phyloP scores from a whole-genome alignment of 1,140 invertebrate genomes.

The Bombus sibiricus region DNA sequence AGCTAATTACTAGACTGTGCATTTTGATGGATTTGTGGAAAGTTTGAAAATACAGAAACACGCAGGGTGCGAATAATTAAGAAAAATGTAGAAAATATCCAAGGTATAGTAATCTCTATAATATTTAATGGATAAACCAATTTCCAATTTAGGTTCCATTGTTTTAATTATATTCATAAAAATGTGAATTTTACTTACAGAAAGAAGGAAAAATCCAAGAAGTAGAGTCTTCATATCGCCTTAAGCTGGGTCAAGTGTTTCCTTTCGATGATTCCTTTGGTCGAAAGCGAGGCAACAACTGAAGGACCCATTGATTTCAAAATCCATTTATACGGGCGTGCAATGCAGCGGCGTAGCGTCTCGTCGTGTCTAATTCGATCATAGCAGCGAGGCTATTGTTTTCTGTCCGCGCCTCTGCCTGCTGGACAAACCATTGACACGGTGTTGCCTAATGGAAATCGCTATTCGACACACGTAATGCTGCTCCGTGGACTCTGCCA shows the following conservation, averaged over 20 bases:
- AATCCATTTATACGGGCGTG: constrained; percentile 69
- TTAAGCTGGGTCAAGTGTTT: background rate
- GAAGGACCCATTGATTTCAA: constrained; percentile 62
- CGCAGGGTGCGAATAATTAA: no score
- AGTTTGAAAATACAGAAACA: no score
- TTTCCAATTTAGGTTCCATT: no score
- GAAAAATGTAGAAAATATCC: no score
- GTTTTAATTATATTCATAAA: no score
- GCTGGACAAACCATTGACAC: constrained; percentile 62
- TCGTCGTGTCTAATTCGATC: constrained; percentile 44
- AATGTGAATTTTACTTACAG: constrained; percentile 60
- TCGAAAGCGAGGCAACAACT: constrained; percentile 47
- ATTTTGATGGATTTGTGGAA: no score
- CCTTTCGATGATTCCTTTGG: constrained; percentile 23
- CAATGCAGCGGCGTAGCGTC: constrained; percentile 49
- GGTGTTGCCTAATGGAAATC: constrained; percentile 69
- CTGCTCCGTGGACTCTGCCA: constrained; percentile 53
- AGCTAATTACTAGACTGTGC: no score
- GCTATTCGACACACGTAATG: constrained; percentile 64
- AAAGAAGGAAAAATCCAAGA: constrained; percentile 60
- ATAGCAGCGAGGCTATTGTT: constrained; percentile 52
- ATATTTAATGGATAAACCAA: no score
- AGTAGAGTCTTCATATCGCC: constrained; percentile 51
- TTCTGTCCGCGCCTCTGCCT: constrained; percentile 61
- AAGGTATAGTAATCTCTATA: no score